These are phyloP conservation scores for Ambastaia sidthimunki DNA, from an alignment of 2,797 vertebrate species.

Conservation along the genomic window DNA sequence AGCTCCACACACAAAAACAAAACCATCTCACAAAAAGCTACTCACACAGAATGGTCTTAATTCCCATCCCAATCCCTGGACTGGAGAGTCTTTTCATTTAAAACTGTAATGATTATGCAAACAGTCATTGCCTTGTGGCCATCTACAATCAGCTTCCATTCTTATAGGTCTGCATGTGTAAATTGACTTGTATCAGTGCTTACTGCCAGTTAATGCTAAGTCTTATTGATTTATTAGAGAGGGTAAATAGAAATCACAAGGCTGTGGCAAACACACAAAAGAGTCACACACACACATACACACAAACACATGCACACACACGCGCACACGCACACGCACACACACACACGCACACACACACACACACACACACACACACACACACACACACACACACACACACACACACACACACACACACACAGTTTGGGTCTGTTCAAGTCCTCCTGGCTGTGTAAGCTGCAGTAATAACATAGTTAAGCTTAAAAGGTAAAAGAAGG, in stretches of 20 bases:
- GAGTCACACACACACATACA: too few species aligned
- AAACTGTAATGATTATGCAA: conserved; percentile 46
- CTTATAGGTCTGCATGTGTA: conserved; percentile 39
- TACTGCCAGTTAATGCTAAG: conserved; percentile 44
- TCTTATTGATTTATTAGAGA: conserved; percentile 45
- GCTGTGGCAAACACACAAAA: conserved; percentile 18
- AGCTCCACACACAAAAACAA: conserved; percentile 12
- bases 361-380: neutral
- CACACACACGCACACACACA: neutral
- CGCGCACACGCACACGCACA: too few species aligned
- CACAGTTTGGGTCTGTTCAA: neutral
- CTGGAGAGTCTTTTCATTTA: conserved; percentile 32
- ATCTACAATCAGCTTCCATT: conserved; percentile 38
- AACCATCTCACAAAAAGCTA: neutral
- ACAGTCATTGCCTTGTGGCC: conserved; percentile 43
- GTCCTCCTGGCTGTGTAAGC: neutral
- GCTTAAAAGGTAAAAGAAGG: neutral
- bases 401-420: neutral
- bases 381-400: too few species aligned
- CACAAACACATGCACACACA: too few species aligned
- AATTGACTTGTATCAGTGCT: conserved; percentile 48
- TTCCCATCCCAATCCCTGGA: conserved; percentile 16
- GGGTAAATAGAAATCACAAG: conserved; percentile 44
- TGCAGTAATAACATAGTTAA: neutral
- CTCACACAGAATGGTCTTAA: conserved; percentile 15